These are phyloP conservation scores for Drosophila antonietae DNA, from an alignment of 2,888 invertebrate species.

Conservation along the genomic window DNA sequence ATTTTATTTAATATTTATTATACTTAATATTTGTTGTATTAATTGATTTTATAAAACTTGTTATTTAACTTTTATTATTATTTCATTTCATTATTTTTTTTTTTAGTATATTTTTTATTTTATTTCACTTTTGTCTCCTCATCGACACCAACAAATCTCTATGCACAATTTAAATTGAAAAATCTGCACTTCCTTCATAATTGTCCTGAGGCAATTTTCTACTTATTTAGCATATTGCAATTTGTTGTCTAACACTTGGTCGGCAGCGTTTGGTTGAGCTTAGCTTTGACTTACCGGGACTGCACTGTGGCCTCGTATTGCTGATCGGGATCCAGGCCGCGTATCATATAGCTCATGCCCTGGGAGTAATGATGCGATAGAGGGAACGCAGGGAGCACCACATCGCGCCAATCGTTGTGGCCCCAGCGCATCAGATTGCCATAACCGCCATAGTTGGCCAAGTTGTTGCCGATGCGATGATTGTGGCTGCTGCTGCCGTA, in stretches of 20 bases:
- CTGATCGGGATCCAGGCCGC: conserved; percentile 88
- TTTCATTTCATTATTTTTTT: too few relatives aligned
- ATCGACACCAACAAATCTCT: too few relatives aligned
- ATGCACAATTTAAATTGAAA: neutral
- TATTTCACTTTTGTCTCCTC: too few relatives aligned
- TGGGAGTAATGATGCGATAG: conserved; percentile 86
- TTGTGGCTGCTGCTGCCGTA: conserved; percentile 78
- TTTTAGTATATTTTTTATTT: too few relatives aligned
- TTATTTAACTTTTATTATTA: too few relatives aligned
- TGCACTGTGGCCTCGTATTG: conserved; percentile 89
- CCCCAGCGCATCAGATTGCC: conserved; percentile 84
- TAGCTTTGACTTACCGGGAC: conserved; percentile 85
- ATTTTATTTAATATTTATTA: too few relatives aligned
- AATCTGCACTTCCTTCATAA: neutral
- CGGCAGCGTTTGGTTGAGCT: neutral
- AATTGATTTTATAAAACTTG: too few relatives aligned
- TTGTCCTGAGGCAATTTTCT: neutral
- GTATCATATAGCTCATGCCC: conserved; percentile 88
- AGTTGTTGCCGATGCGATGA: conserved; percentile 80
- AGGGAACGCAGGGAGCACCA: conserved; percentile 86
- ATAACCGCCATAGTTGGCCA: conserved; percentile 78
- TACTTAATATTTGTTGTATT: too few relatives aligned
- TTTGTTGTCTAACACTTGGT: neutral
- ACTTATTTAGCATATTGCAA: neutral
- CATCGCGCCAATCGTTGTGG: conserved; percentile 87